Evolutionary conservation across 2,888 invertebrate species (phyloP), one percentile per base, ranked within the genome.

Genomic region (Acrobasis suavella): DNA sequence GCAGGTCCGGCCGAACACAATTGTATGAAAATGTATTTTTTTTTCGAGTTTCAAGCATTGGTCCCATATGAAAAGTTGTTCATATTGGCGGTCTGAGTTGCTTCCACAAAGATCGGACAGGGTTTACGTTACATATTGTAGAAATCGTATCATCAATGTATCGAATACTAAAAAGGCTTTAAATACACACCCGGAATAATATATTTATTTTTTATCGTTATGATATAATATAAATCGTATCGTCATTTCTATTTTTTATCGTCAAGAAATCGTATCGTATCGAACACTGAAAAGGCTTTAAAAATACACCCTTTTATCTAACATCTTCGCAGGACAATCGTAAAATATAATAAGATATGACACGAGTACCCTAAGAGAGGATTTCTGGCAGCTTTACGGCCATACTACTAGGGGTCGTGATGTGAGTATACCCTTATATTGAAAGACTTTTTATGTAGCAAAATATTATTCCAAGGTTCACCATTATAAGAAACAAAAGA

Each of bases 311-410:
- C 71, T 74, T 71, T 69, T 64, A 71, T 69, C 66, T 72, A 71
- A 72, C 69, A 69, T 73, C 72, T 75, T 71, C 70, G 72, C 68
- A 72, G 73, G 72, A 75, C 75, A 76, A 72, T 74, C 77, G 75
- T 77, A 74, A 77, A 74, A 74, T 71, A 75, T 76, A 76, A 76
- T 72, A 72, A 68, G 68, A 69, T 67, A 62, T 63, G 69, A 68
- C 73, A 70, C 68, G 69, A 67, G 69, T 71, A 69, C 69, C 66
- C 64, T 66, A 58, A 52, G 42, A 52, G 50, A 67, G 64, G 62
- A 62, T 61, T 58, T 62, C 59, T 50, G 61, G 58, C 62, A 37
- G 58, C 61, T 63, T 61, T 64, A 65, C 49, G 60, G 15, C 46
- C 15, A 38, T 62, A 54, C 51, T 46, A 3, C 32, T 14, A 52